These are phyloP conservation scores for Trichopria drosophilae DNA, from an alignment of 2,888 invertebrate genomes.

Conservation along the genomic window DNA sequence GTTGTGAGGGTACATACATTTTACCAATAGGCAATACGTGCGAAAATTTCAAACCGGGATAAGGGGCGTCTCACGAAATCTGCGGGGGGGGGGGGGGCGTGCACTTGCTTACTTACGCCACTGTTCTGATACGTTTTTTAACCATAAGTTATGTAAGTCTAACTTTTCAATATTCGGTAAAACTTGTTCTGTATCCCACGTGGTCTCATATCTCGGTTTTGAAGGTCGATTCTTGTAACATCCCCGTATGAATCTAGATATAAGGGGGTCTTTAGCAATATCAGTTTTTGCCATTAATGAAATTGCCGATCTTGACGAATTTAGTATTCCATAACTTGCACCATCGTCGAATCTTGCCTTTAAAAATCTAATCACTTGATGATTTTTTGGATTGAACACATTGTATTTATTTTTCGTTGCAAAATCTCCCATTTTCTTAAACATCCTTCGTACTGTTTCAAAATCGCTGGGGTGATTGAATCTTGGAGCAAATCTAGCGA, in stretches of 20 bases:
- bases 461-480: slow-evolving; percentile 2
- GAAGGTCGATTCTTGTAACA: background rate
- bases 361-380: slow-evolving; percentile 1
- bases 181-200: slow-evolving; percentile 5
- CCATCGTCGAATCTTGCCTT: background rate
- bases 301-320: background rate
- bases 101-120: no score
- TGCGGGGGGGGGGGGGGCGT: no score
- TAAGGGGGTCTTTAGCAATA: background rate
- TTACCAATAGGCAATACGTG: no score
- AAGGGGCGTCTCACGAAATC: no score
- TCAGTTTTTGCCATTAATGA: background rate
- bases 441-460: no score
- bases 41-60: no score
- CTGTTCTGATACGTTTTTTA: background rate
- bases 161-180: background rate
- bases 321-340: background rate
- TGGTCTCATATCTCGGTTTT: background rate
- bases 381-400: background rate
- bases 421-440: background rate
- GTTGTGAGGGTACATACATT: no score
- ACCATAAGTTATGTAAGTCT: background rate
- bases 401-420: background rate
- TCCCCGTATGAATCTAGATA: background rate
- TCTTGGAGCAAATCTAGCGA: background rate